These are phyloP conservation scores for Andrena praecox DNA, from an alignment of 2,888 invertebrate genomes.

Conservation along the genomic window DNA sequence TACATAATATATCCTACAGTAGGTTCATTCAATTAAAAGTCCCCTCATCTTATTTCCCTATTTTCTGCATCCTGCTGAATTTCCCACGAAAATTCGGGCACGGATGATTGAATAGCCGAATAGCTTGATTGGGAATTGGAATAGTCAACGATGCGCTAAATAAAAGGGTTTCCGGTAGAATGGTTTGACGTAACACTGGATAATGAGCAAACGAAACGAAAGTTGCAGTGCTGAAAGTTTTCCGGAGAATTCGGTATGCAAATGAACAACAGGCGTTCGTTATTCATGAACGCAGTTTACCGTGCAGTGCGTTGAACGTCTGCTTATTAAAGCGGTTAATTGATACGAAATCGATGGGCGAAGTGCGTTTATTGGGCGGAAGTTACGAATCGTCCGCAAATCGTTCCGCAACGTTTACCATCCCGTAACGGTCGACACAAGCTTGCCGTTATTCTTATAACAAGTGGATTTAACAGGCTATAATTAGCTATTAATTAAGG, in stretches of 20 bases:
- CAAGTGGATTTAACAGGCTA: constrained; percentile 44
- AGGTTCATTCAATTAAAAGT: not conserved
- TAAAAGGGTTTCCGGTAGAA: too few relatives aligned
- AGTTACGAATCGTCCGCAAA: constrained; percentile 65
- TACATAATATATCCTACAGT: not conserved
- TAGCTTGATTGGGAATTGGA: not conserved
- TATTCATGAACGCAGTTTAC: constrained; percentile 5
- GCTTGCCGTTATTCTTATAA: constrained; percentile 61
- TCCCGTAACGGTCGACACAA: constrained; percentile 40
- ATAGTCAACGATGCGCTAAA: not conserved
- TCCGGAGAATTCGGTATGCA: not conserved
- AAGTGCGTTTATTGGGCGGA: constrained; percentile 64
- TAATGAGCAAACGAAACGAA: constrained; percentile 27
- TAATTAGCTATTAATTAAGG: constrained; percentile 65
- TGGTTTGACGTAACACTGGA: not conserved
- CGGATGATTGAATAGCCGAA: too few relatives aligned
- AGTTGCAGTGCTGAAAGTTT: constrained; percentile 19
- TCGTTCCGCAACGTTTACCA: constrained; percentile 67
- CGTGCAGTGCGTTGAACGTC: not conserved
- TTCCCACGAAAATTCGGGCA: not conserved
- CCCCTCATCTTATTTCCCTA: not conserved
- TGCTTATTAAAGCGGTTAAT: constrained; percentile 39
- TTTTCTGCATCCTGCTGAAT: not conserved
- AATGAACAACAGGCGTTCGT: not conserved
- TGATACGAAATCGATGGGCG: constrained; percentile 53